Base-by-base conservation (phyloP, 2,113 vertebrate species). In the Euleptes europaea region DNA sequence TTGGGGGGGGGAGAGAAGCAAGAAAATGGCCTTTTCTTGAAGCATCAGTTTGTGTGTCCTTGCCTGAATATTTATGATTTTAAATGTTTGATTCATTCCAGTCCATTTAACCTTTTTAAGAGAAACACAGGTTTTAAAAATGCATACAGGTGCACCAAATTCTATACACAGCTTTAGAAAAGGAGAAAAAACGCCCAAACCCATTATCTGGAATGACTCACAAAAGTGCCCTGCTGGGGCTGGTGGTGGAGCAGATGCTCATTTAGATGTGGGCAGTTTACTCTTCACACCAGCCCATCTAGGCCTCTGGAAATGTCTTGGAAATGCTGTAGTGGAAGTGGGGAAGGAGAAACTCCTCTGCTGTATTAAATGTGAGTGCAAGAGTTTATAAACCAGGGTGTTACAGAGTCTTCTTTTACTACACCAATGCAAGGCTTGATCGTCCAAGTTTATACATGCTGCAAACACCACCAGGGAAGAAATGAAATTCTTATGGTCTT, bases 321-420 rank as follows among this genome's bases (percentile, higher is more conserved):
- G 84, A 84, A 69, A 86, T 23, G 40, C 12, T 44, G 33, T 0
- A 15, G 51, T 88, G 60, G 47, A 33, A 72, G 49, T 42, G 57
- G 44, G 5, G 82, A 86, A 26, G 38, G 60, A 90, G 88, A 84
- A 82, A n/a, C 57, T 85, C 84, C 77, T 83, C 54, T 28, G 51
- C 80, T 90, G 73, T 83, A 72, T 65, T 31, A 47, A 91, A 81
- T 74, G 79, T 69, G 82, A 71, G 76, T 84, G 93, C 63, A 23
- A 84, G 90, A 87, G 66, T 91, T 91, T 26, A 88, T 69, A 86
- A 92, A 90, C 47, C 78, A 83, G 1, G 86, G 76, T 73, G 92
- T 92, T 90, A 93, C 85, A 77, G 84, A 86, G 87, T 90, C 90
- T 82, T 84, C 88, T 51, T 47, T 91, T 94, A 94, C 92, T 88